phyloP scores from a whole-genome alignment of 2,113 vertebrate genomes.

The Leptosomus discolor region DNA sequence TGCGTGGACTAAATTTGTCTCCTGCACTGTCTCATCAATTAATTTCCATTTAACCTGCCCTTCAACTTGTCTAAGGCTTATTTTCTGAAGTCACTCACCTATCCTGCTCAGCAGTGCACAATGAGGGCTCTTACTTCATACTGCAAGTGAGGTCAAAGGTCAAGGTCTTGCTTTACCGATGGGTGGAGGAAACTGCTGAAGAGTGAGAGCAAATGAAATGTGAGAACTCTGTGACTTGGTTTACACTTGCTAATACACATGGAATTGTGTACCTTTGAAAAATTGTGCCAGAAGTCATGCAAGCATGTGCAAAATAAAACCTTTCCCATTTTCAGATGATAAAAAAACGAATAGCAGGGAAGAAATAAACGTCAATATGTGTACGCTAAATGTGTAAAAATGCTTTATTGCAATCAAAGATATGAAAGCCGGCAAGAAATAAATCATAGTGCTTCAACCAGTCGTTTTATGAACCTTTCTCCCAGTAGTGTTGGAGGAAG shows the following conservation, averaged over 20 bases:
- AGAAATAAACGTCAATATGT: not conserved
- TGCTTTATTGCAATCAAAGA: not conserved
- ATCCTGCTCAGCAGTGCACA: not conserved
- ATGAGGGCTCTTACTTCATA: not conserved
- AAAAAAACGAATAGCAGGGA: not conserved
- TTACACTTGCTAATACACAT: not conserved
- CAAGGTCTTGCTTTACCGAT: not conserved
- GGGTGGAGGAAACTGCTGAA: not conserved
- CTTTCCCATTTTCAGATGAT: not conserved
- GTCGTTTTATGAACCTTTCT: not conserved
- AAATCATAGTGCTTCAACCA: not conserved
- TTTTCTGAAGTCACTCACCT: not conserved
- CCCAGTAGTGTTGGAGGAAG: not conserved
- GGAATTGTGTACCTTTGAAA: not conserved
- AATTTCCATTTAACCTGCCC: slow-evolving; percentile 47
- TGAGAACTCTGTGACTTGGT: not conserved
- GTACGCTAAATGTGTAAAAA: not conserved
- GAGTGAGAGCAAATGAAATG: not conserved
- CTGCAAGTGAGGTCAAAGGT: not conserved
- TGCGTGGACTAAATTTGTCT: slow-evolving; percentile 1
- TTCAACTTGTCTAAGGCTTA: slow-evolving; percentile 45
- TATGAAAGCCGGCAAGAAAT: not conserved
- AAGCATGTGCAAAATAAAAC: not conserved
- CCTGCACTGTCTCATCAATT: not conserved
- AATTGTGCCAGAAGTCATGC: not conserved